Evolutionary conservation across 2,113 vertebrate species (phyloP), one percentile per base, ranked within the genome.

Genomic region (Phrynosoma platyrhinos): DNA sequence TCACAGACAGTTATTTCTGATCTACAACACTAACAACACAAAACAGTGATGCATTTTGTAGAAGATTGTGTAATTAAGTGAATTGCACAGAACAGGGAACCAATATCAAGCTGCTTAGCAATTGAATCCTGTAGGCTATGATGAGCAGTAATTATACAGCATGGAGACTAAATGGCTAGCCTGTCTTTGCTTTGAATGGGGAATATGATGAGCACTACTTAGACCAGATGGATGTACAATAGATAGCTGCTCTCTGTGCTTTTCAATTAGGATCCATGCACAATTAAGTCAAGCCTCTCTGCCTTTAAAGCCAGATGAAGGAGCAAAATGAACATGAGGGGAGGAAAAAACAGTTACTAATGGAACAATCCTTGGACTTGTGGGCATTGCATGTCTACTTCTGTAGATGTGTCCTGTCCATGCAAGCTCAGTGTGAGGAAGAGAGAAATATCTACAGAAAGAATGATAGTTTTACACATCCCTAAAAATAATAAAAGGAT

Each of bases 401-500:
- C 79, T 27, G 42, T 21, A 79, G 76, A 79, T 69, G 21, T 36
- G 30, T 36, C 47, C 47, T 72, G n/a, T 2, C 40, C 47, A 72
- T 32, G 0, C 36, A n/a, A 66, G 68, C 20, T 36, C 21, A 55
- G 13, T 72, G 58, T 79, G n/a, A 36, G 77, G 20, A 52, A 80
- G 10, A 20, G 52, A 36, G 32, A 71, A 80, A 80, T 58, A 53
- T 9, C 42, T 79, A 47, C 18, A 68, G 36, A 77, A 78, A 78
- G 18, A 20, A 32, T 1, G 5, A 32, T 8, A 13, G 30, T 27
- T 78, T 53, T 12, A 62, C 21, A 20, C 5, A 40, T 78, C 14
- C 42, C 40, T 27, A 9, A 88, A 94, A 89, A 91, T 91, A 23
- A 82, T 91, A 85, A 84, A 94, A 95, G 40, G 40, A n/a, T 36